phyloP scores from a whole-genome alignment of 2,797 vertebrate genomes.

The Sebastes reedi region DNA sequence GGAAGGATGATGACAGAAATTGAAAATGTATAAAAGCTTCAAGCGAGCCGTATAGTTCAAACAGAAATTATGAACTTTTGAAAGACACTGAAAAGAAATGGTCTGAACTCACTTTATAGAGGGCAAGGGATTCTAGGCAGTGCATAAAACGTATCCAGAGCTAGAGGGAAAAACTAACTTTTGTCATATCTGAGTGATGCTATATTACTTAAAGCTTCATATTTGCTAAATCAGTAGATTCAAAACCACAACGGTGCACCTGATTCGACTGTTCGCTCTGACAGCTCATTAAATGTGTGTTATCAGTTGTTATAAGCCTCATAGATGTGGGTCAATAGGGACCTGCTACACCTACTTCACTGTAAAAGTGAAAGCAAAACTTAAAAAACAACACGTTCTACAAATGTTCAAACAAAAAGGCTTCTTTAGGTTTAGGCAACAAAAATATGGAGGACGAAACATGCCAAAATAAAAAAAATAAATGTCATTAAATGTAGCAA shows the following conservation, averaged over 20 bases:
- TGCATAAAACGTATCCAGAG: neutral
- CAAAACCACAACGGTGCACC: neutral
- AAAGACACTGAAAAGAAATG: conserved; percentile 40
- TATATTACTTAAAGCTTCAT: neutral
- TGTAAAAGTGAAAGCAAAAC: no score
- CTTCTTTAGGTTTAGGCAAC: no score
- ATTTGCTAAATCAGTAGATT: neutral
- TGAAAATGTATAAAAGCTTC: conserved; percentile 52
- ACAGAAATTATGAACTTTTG: conserved; percentile 23
- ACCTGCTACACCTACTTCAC: no score
- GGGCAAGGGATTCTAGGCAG: neutral
- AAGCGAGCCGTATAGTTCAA: conserved; percentile 40
- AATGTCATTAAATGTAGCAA: no score
- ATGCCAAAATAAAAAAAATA: no score
- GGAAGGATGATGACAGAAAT: conserved; percentile 54
- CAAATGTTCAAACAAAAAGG: no score
- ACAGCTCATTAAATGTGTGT: no score
- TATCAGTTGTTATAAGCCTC: no score
- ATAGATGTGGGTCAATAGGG: no score
- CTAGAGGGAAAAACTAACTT: neutral
- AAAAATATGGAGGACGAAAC: no score
- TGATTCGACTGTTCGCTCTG: no score
- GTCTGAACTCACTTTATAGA: conserved; percentile 8
- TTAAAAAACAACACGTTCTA: no score
- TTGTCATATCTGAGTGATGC: neutral